Percentiles rank a stretch among this genome's conserved stretches.
Evolutionary conservation across 2,888 invertebrate species (phyloP).

Genomic region (Sphaeridia pumilis): DNA sequence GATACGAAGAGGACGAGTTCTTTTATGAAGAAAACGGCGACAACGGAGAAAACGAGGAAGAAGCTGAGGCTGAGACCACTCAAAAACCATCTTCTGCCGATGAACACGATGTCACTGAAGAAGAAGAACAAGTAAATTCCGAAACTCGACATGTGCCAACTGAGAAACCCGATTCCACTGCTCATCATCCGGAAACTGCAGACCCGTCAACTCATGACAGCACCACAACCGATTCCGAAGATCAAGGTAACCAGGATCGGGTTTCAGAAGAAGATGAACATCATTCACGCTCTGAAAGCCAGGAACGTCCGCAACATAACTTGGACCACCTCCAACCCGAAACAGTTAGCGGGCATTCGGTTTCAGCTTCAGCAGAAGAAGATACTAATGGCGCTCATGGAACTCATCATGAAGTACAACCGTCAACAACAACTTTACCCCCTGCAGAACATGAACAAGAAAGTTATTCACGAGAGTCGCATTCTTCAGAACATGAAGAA

Average conservation of each 20-base stretch:
- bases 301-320: neutral
- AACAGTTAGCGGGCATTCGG: too few relatives aligned
- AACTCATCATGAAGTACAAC: neutral
- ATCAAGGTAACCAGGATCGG: constrained; percentile 7
- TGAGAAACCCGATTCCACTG: neutral
- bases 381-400: neutral
- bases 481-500: constrained; percentile 1
- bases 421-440: neutral
- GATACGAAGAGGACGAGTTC: constrained; percentile 3
- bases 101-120: neutral
- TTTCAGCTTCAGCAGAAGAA: too few relatives aligned
- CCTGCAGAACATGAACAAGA: neutral
- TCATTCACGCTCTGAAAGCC: too few relatives aligned
- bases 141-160: neutral
- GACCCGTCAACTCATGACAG: neutral
- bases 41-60: neutral
- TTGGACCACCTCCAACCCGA: too few relatives aligned
- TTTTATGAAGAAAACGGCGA: constrained; percentile 11
- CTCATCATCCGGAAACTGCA: neutral
- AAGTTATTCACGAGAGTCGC: neutral
- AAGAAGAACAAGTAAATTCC: neutral
- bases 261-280: neutral
- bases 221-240: neutral
- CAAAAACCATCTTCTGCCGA: constrained; percentile 2
- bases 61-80: constrained; percentile 2